A percentile compares a stretch with the other conserved stretches of the same genome.
These are phyloP conservation scores for Glaucidium brasilianum DNA, from an alignment of 2,113 vertebrate genomes.

Conservation along the genomic window DNA sequence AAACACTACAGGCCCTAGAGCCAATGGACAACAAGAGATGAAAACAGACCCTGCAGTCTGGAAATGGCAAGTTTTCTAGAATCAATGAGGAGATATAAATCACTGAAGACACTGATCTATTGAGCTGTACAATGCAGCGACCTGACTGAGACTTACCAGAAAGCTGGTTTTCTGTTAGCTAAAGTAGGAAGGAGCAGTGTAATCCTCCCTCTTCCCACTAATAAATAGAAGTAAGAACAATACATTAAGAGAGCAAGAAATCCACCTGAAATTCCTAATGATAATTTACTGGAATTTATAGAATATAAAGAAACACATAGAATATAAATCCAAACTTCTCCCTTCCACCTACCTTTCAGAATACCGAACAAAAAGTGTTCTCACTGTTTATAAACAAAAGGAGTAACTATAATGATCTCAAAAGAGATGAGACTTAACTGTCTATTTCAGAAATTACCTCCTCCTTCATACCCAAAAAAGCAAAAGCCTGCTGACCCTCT, in stretches of 20 bases:
- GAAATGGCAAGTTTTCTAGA: neutral
- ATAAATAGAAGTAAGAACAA: neutral
- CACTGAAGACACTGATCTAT: constrained; percentile 27
- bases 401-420: neutral
- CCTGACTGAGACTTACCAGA: constrained; percentile 17
- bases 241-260: neutral
- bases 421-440: neutral
- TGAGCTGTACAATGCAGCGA: neutral
- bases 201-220: neutral
- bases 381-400: neutral
- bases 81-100: constrained; percentile 25
- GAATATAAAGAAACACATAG: neutral
- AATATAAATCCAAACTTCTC: neutral
- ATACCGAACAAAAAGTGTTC: neutral
- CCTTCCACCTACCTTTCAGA: neutral
- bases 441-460: neutral
- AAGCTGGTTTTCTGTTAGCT: neutral
- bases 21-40: neutral
- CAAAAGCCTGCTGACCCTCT: neutral
- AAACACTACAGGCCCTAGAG: neutral
- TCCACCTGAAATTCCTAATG: neutral
- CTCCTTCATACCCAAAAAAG: neutral
- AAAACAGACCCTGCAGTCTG: neutral
- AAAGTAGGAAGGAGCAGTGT: neutral
- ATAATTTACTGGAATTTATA: neutral